Percentiles rank a stretch among this genome's conserved stretches.
Conservation (phyloP, 2,888 invertebrate species). For the Diloba caeruleocephala region DNA sequence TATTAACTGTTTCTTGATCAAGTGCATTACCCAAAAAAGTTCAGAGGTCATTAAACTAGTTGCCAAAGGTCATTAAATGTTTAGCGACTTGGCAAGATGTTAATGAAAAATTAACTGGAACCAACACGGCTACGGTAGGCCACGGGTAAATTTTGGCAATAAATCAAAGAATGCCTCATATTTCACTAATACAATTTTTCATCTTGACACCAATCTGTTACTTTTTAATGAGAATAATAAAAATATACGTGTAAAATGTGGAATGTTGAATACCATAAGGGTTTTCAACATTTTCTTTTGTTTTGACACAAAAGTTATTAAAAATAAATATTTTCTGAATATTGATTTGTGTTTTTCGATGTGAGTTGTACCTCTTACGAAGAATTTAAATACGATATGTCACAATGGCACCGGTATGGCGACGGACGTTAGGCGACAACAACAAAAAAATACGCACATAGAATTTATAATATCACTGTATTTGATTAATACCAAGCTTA, state of each 20-base stretch:
- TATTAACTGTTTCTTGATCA: too few relatives aligned
- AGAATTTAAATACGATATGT: too few relatives aligned
- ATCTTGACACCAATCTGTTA: constrained; percentile 20
- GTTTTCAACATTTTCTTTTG: neutral
- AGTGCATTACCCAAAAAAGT: neutral
- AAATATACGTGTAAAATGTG: neutral
- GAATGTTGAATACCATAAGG: neutral
- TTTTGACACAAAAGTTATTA: neutral
- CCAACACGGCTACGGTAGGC: constrained; percentile 45
- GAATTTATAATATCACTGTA: too few relatives aligned
- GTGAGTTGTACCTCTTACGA: too few relatives aligned
- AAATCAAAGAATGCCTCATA: constrained; percentile 59
- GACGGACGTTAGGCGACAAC: too few relatives aligned
- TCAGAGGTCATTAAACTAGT: constrained; percentile 56
- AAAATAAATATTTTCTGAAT: too few relatives aligned
- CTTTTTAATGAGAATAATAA: constrained; percentile 6
- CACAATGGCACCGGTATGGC: too few relatives aligned
- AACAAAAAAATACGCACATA: too few relatives aligned
- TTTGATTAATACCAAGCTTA: too few relatives aligned
- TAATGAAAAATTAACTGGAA: constrained; percentile 51
- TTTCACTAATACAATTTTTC: constrained; percentile 33
- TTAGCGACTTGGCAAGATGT: constrained; percentile 55
- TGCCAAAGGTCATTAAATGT: constrained; percentile 12
- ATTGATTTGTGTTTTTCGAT: too few relatives aligned
- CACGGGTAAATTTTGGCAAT: constrained; percentile 60